Evolutionary conservation across 2,888 invertebrate species (phyloP).

Genomic region (Steinernema hermaphroditum): DNA sequence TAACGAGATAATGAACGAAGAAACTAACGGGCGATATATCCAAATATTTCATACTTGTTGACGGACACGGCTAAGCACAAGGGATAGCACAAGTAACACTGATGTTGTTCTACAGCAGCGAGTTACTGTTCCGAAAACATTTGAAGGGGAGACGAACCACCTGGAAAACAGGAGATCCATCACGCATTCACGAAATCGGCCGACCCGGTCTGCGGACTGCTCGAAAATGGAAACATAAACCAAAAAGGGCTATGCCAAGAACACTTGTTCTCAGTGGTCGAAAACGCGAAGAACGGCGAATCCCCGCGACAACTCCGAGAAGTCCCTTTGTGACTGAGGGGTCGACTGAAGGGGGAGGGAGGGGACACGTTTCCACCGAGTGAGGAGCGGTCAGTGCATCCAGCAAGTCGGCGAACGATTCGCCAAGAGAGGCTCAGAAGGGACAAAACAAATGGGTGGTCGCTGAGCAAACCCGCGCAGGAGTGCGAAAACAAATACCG

Average conservation of each 20-base stretch:
- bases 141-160: constrained; percentile 10
- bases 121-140: constrained; percentile 31
- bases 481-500: constrained; percentile 30
- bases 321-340: constrained; percentile 13
- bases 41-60: constrained; percentile 17
- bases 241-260: neutral
- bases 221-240: neutral
- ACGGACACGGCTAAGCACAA: constrained; percentile 3
- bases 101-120: constrained; percentile 15
- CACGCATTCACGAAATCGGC: neutral
- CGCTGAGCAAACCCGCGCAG: constrained; percentile 28
- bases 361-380: neutral
- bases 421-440: neutral
- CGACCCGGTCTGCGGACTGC: neutral
- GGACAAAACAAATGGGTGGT: constrained; percentile 31
- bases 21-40: constrained; percentile 25
- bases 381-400: constrained; percentile 11
- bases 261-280: neutral
- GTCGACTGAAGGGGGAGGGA: neutral
- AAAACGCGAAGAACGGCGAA: constrained; percentile 21
- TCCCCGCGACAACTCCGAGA: constrained; percentile 2
- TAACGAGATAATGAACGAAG: neutral
- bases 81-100: constrained; percentile 6
- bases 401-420: neutral
- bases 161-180: constrained; percentile 20